Base-by-base conservation (phyloP, 1,140 invertebrate species). In the Procambarus virginalis region DNA sequence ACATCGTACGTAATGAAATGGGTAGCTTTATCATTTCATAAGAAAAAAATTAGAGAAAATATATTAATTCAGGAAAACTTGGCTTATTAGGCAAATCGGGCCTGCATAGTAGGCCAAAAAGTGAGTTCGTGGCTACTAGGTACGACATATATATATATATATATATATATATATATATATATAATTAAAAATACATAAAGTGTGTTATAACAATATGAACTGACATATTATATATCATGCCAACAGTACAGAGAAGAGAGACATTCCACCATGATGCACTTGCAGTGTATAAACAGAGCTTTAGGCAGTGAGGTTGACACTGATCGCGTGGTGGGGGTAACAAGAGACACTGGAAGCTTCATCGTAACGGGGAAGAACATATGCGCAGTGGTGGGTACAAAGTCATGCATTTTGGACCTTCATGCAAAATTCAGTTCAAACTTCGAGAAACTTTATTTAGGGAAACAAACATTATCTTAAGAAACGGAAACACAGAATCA, bases 131-230 rank as follows among this genome's bases (percentile, higher is more conserved):
- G 34, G 34, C 34, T 34, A 0, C 34, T 55, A n/a, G 9, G 17
- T 64, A 64, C 9, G 9, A 64, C 4, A 64, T 64, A 64, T 64
- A 64, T 64, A 64, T 64, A 73, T 77, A 82, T 89, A 89, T 58
- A 80, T 80, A 80, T 55, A 51, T 80, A 80, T 80, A 80, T 58
- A 22, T 51, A 49, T 82, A 64, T 64, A 64, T 64, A 64, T 14
- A n/a, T 64, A 64, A 14, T 14, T 64, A 64, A 14, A n/a, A 14
- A 2, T 64, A 64, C 60, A 14, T 17, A n/a, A 17, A 64, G 20
- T 58, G 14, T 9, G 20, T 3, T n/a, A 14, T 64, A n/a, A 17
- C 60, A 14, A 14, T 64, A 64, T 14, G 60, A 64, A 64, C 6
- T 64, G 12, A 64, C 10, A 55, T 55, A 55, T 70, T 70, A 3